phyloP scores from a whole-genome alignment of 2,888 invertebrate species.

The Furcula furcula region DNA sequence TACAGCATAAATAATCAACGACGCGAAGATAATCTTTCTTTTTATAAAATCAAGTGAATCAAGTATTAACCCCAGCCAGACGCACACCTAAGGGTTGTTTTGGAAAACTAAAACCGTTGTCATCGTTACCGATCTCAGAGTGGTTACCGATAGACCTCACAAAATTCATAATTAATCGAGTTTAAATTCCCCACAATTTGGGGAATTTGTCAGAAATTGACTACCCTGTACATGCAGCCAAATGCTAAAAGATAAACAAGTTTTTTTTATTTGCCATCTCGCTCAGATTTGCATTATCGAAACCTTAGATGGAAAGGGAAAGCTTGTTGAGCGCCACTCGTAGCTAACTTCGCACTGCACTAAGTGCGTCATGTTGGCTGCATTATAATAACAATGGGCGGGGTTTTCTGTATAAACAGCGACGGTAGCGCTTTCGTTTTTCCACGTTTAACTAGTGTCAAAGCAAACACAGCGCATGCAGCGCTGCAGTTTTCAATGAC shows the following conservation, averaged over 20 bases:
- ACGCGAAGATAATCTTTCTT: too few relatives aligned
- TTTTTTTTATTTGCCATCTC: slow-evolving; percentile 25
- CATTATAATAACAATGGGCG: slow-evolving; percentile 79
- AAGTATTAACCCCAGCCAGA: too few relatives aligned
- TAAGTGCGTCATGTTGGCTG: slow-evolving; percentile 74
- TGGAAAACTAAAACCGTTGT: too few relatives aligned
- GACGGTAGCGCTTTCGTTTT: slow-evolving; percentile 45
- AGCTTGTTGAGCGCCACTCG: slow-evolving; percentile 28
- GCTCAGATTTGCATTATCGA: slow-evolving; percentile 26
- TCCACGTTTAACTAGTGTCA: neutral
- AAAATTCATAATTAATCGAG: too few relatives aligned
- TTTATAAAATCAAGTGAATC: too few relatives aligned
- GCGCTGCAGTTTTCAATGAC: slow-evolving; percentile 32
- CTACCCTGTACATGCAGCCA: too few relatives aligned
- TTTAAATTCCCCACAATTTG: too few relatives aligned
- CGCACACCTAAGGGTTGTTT: too few relatives aligned
- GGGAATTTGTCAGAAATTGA: too few relatives aligned
- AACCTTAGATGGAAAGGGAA: slow-evolving; percentile 38
- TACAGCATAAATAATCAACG: too few relatives aligned
- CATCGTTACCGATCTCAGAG: too few relatives aligned
- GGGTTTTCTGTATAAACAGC: slow-evolving; percentile 36
- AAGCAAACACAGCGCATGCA: slow-evolving; percentile 22
- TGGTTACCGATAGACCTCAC: too few relatives aligned
- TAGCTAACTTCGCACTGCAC: slow-evolving; percentile 58
- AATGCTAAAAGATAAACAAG: slow-evolving; percentile 11